A percentile compares a stretch with the other conserved stretches of the same genome.
These are phyloP conservation scores for Meloidogyne floridensis DNA, from an alignment of 1,140 invertebrate genomes.

Conservation along the genomic window DNA sequence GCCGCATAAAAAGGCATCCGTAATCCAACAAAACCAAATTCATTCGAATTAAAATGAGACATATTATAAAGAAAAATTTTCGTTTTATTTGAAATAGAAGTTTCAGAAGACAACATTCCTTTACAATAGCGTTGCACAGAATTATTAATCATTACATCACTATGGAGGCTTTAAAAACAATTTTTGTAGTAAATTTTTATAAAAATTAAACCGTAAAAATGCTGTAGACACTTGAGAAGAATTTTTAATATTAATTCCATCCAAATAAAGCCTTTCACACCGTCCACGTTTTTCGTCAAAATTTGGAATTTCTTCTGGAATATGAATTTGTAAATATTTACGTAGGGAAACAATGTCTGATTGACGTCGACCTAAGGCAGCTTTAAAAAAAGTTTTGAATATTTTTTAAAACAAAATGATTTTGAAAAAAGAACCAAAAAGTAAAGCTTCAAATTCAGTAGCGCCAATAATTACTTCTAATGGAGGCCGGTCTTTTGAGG, in stretches of 20 bases:
- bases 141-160: slow-evolving; percentile 52
- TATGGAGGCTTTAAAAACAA: slow-evolving; percentile 34
- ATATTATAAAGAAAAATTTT: slow-evolving; percentile 49
- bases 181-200: not conserved
- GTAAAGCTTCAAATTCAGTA: slow-evolving; percentile 46
- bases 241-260: slow-evolving; percentile 33
- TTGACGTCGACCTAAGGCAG: slow-evolving; percentile 43
- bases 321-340: slow-evolving; percentile 45
- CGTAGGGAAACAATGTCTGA: slow-evolving; percentile 46
- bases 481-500: slow-evolving; percentile 9
- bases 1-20: slow-evolving; percentile 53
- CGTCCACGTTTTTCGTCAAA: slow-evolving; percentile 35
- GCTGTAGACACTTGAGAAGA: slow-evolving; percentile 25
- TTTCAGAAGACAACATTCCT: slow-evolving; percentile 31
- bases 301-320: slow-evolving; percentile 31
- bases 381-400: slow-evolving; percentile 25
- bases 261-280: slow-evolving; percentile 37
- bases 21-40: slow-evolving; percentile 47
- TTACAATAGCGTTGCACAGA: slow-evolving; percentile 46
- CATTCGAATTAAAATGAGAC: slow-evolving; percentile 45
- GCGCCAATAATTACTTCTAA: slow-evolving; percentile 49
- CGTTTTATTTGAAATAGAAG: not conserved
- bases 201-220: slow-evolving; percentile 14
- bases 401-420: slow-evolving; percentile 13
- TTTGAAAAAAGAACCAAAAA: slow-evolving; percentile 29